Percentiles rank a stretch among this genome's conserved stretches.
Evolutionary conservation across 1,140 invertebrate species (phyloP).

Genomic region (Neodiprion pinetum): DNA sequence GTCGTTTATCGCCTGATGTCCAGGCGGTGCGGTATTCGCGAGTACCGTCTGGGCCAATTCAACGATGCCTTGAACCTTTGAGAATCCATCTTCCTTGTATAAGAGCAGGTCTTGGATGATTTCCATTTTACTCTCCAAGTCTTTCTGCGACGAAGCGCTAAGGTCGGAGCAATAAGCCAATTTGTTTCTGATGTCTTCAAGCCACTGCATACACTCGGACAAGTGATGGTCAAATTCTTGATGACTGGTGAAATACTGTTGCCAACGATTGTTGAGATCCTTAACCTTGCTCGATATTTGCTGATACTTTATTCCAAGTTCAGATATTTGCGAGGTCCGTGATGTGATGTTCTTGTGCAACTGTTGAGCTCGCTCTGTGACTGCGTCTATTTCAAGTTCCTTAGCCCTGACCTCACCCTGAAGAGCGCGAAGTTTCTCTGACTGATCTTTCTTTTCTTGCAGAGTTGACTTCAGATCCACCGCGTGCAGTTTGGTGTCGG

Average conservation of each 20-base stretch:
- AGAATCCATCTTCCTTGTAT: constrained; percentile 90
- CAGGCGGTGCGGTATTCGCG: constrained; percentile 88
- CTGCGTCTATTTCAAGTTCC: constrained; percentile 90
- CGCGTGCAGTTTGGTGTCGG: constrained; percentile 86
- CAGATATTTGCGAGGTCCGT: constrained; percentile 81
- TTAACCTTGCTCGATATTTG: constrained; percentile 89
- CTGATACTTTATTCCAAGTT: constrained; percentile 90
- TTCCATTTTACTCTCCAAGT: constrained; percentile 84
- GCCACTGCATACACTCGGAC: constrained; percentile 81
- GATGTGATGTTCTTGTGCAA: constrained; percentile 73
- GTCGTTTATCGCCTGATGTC: constrained; percentile 87
- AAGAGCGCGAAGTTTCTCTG: constrained; percentile 78
- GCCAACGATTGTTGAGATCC: constrained; percentile 89
- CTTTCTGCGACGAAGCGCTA: constrained; percentile 80
- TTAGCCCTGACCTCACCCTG: constrained; percentile 91
- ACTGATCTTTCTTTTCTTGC: constrained; percentile 82
- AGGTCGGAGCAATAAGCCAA: constrained; percentile 84
- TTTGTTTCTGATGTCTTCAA: constrained; percentile 85
- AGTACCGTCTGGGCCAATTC: constrained; percentile 91
- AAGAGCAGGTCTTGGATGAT: constrained; percentile 86
- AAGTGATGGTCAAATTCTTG: constrained; percentile 86
- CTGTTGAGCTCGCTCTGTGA: constrained; percentile 89
- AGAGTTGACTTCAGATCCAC: constrained; percentile 87
- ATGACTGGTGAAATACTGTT: constrained; percentile 88
- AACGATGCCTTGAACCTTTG: constrained; percentile 83